phyloP scores from a whole-genome alignment of 2,888 invertebrate genomes.

The Trichogramma evanescens region DNA sequence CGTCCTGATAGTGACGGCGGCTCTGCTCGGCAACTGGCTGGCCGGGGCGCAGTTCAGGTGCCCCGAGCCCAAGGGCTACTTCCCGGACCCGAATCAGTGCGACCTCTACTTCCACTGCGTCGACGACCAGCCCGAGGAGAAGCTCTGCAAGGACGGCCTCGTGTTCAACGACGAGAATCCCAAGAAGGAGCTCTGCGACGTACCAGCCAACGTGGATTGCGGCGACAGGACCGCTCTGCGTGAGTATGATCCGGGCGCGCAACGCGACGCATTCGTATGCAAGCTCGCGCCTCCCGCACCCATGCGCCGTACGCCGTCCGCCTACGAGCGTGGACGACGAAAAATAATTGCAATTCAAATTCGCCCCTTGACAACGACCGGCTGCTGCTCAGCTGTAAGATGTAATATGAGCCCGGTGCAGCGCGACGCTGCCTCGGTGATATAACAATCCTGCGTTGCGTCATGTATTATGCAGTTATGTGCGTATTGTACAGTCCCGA shows the following conservation, averaged over 20 bases:
- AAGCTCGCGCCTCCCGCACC: no score
- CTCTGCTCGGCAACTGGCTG: not conserved
- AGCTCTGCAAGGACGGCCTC: slow-evolving; percentile 70
- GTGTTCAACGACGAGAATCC: slow-evolving; percentile 68
- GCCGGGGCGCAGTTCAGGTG: slow-evolving; percentile 53
- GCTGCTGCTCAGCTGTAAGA: no score
- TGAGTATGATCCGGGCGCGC: slow-evolving; percentile 49
- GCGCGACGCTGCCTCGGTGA: no score
- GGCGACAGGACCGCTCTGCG: slow-evolving; percentile 67
- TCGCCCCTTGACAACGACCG: no score
- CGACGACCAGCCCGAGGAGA: slow-evolving; percentile 59
- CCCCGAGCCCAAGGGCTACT: slow-evolving; percentile 67
- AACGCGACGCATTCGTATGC: no score
- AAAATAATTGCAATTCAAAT: no score
- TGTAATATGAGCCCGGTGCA: no score
- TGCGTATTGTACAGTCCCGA: no score
- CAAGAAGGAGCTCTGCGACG: slow-evolving; percentile 67
- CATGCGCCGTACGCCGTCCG: no score
- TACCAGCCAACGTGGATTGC: slow-evolving; percentile 72
- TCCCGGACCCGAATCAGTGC: slow-evolving; percentile 67
- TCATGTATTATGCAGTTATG: no score
- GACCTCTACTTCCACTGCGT: slow-evolving; percentile 72
- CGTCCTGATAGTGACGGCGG: not conserved
- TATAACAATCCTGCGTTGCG: no score
- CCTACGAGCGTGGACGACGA: no score